Percentiles rank a stretch among this genome's conserved stretches.
These are phyloP conservation scores for Macrosoma leucophasiata DNA, from an alignment of 2,888 invertebrate genomes.

Conservation along the genomic window DNA sequence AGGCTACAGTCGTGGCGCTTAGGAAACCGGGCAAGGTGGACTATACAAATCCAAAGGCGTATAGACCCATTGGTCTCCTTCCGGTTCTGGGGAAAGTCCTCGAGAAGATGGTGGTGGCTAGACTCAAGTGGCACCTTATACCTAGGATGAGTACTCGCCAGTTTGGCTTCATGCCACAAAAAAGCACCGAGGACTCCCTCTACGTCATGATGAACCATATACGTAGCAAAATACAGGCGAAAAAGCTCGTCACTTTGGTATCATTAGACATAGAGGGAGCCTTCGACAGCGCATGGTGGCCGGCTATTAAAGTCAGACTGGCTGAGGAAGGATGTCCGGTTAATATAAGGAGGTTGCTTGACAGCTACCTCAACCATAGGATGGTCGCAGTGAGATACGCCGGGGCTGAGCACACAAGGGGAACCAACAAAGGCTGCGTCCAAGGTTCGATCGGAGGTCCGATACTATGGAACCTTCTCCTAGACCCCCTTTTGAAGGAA, in stretches of 20 bases:
- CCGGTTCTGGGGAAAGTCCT: slow-evolving; percentile 12
- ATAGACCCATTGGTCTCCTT: slow-evolving; percentile 16
- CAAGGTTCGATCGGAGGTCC: slow-evolving; percentile 23
- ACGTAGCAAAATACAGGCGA: too few relatives aligned
- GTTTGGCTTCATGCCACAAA: slow-evolving; percentile 16
- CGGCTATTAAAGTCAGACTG: slow-evolving; percentile 17
- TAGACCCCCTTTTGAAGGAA: slow-evolving; percentile 11
- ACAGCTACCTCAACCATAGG: slow-evolving; percentile 11
- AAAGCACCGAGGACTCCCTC: slow-evolving; percentile 6
- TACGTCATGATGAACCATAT: slow-evolving; percentile 4
- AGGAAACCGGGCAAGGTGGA: too few relatives aligned
- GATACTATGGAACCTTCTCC: slow-evolving; percentile 17
- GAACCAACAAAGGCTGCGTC: slow-evolving; percentile 21
- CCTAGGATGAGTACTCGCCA: slow-evolving; percentile 12
- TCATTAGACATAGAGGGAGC: slow-evolving; percentile 30
- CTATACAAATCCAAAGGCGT: slow-evolving; percentile 13
- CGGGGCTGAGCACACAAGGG: slow-evolving; percentile 3
- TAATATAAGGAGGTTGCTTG: slow-evolving; percentile 10
- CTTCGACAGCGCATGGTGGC: slow-evolving; percentile 35
- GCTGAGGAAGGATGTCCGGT: slow-evolving; percentile 15
- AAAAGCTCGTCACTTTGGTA: slow-evolving; percentile 13
- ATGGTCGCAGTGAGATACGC: slow-evolving; percentile 15
- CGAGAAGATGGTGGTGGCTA: slow-evolving; percentile 7
- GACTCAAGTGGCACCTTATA: slow-evolving; percentile 15
- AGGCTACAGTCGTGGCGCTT: too few relatives aligned